Evolutionary conservation across 2,113 vertebrate species (phyloP).

Genomic region (Microtus pennsylvanicus): DNA sequence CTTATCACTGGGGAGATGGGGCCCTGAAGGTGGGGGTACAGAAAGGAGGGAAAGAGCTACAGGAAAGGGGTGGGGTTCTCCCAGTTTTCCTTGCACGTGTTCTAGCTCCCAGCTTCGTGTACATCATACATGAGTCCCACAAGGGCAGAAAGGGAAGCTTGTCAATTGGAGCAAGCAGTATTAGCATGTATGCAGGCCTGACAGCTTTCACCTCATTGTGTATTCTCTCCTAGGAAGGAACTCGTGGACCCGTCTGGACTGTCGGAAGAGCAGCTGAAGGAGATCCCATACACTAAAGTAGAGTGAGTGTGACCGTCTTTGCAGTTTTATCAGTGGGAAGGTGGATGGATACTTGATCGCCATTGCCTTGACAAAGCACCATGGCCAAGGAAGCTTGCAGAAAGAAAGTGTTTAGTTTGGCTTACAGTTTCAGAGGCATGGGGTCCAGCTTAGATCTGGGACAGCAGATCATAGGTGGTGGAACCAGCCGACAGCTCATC

Average conservation of each 20-base stretch:
- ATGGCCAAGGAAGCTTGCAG: background rate
- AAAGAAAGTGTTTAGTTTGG: background rate
- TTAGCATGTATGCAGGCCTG: background rate
- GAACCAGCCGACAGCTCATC: background rate
- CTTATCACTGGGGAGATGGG: background rate
- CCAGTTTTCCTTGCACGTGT: background rate
- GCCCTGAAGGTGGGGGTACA: background rate
- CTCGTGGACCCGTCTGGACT: conserved; percentile 93
- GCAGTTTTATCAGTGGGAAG: background rate
- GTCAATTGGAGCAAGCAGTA: background rate
- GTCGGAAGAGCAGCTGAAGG: conserved; percentile 93
- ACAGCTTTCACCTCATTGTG: conserved; percentile 20
- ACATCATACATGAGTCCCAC: background rate
- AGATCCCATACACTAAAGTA: conserved; percentile 95
- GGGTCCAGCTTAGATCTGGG: background rate
- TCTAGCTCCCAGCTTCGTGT: background rate
- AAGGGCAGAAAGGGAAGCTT: background rate
- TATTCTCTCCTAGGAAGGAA: conserved; percentile 89
- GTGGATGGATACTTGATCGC: background rate
- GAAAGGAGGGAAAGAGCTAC: background rate
- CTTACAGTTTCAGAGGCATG: background rate
- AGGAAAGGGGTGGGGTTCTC: background rate
- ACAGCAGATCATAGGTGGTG: background rate
- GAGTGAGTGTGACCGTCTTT: conserved; percentile 89
- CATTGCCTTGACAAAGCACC: background rate